These are phyloP conservation scores for Cladopsammia gracilis DNA, from an alignment of 64 coral and sea anemone genomes.

Conservation along the genomic window DNA sequence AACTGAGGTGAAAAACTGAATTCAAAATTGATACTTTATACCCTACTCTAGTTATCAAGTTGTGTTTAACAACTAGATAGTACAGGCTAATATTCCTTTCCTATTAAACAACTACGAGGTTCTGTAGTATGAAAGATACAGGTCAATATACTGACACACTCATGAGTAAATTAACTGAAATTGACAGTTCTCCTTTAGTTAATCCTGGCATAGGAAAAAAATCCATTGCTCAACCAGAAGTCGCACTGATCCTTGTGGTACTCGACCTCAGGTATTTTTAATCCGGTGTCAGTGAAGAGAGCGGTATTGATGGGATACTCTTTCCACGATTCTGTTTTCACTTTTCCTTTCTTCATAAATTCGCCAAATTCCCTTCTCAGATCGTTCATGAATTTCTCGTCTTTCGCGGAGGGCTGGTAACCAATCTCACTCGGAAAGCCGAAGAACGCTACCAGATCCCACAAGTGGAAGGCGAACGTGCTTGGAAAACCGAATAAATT, in stretches of 20 bases:
- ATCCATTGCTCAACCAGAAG: slow-evolving; percentile 82
- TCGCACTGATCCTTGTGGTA: slow-evolving; percentile 71
- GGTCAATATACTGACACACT: too few relatives aligned
- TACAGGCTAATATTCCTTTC: too few relatives aligned
- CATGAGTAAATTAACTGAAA: too few relatives aligned
- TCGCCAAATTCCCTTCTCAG: slow-evolving; percentile 63
- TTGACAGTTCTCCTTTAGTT: slow-evolving; percentile 25
- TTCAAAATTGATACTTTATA: too few relatives aligned
- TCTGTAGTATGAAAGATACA: too few relatives aligned
- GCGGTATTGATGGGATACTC: slow-evolving; percentile 65
- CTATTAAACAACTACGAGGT: too few relatives aligned
- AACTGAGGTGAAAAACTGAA: too few relatives aligned
- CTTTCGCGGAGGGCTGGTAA: slow-evolving; percentile 44
- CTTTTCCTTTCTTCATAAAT: slow-evolving; percentile 29
- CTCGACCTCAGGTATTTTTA: slow-evolving; percentile 22
- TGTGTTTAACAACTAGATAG: too few relatives aligned
- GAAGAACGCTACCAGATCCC: slow-evolving; percentile 83
- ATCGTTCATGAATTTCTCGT: slow-evolving; percentile 34
- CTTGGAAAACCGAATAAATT: too few relatives aligned
- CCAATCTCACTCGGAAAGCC: slow-evolving; percentile 44
- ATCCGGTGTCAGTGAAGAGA: slow-evolving; percentile 70
- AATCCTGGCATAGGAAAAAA: slow-evolving; percentile 77
- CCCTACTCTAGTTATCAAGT: too few relatives aligned
- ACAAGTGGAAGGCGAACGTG: slow-evolving; percentile 35
- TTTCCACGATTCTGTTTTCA: slow-evolving; percentile 34